Percentiles rank a stretch among this genome's conserved stretches.
phyloP scores from a whole-genome alignment of 2,888 invertebrate genomes.

The Coecobrya sp. region DNA sequence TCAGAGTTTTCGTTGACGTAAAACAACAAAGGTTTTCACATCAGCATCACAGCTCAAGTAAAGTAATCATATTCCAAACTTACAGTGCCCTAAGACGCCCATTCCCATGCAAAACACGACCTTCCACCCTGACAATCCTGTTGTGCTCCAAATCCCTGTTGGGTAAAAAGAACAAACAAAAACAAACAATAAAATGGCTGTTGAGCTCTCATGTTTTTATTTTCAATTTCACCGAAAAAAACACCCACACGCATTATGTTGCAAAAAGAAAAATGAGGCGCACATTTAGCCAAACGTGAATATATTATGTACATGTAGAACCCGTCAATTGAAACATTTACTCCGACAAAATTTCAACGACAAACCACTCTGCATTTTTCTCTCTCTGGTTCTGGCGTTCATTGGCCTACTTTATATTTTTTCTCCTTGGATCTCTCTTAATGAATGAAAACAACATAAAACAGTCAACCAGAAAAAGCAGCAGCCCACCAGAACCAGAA shows the following conservation, averaged over 20 bases:
- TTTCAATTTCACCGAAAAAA: neutral
- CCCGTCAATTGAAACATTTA: conserved; percentile 1
- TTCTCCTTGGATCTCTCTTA: neutral
- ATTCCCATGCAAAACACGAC: conserved; percentile 90
- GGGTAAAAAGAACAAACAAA: conserved; percentile 44
- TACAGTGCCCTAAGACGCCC: conserved; percentile 90
- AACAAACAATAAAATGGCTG: neutral
- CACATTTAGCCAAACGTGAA: neutral
- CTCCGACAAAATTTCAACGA: neutral
- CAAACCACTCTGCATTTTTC: neutral
- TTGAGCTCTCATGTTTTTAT: neutral
- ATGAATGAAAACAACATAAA: neutral
- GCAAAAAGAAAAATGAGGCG: neutral
- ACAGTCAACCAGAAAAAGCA: too few species aligned
- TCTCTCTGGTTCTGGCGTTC: neutral
- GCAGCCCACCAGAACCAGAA: neutral
- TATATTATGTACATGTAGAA: too few species aligned
- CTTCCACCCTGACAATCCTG: conserved; percentile 91
- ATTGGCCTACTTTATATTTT: neutral
- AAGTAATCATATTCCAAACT: conserved; percentile 87
- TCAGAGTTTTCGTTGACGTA: neutral
- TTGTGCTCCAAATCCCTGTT: conserved; percentile 93
- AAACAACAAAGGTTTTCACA: too few species aligned
- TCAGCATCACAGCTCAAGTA: too few species aligned
- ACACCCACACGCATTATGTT: neutral